phyloP scores from a whole-genome alignment of 1,140 invertebrate species.

The Eurosta solidaginis region DNA sequence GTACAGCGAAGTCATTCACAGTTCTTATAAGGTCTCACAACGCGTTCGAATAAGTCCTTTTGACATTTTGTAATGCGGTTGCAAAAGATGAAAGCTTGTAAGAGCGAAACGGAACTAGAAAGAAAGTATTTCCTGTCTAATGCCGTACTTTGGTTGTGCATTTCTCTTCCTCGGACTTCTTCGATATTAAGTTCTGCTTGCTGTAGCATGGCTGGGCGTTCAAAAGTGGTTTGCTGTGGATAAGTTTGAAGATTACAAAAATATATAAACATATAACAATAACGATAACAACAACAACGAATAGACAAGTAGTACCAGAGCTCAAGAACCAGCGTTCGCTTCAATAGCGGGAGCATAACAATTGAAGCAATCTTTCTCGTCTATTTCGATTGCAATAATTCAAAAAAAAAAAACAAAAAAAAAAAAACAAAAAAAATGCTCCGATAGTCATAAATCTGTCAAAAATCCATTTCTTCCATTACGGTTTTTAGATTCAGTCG shows the following conservation, averaged over 20 bases:
- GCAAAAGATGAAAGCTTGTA: too few relatives aligned
- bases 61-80: too few relatives aligned
- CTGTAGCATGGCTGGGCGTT: not conserved
- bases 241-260: not conserved
- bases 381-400: constrained; percentile 61
- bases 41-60: too few relatives aligned
- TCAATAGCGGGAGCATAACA: constrained; percentile 25
- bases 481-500: constrained; percentile 35
- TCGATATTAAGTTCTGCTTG: too few relatives aligned
- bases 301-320: not conserved
- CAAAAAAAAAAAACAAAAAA: constrained; percentile 46
- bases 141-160: not conserved
- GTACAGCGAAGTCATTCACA: too few relatives aligned
- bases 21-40: too few relatives aligned
- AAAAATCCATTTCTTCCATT: constrained; percentile 61
- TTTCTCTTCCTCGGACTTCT: too few relatives aligned
- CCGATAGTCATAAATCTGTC: constrained; percentile 60
- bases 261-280: not conserved
- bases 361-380: constrained; percentile 42
- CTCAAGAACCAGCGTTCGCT: not conserved
- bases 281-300: constrained; percentile 3
- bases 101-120: not conserved
- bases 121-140: constrained; percentile 19
- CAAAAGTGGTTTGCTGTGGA: not conserved
- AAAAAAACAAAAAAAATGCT: constrained; percentile 47